phyloP scores from a whole-genome alignment of 2,113 vertebrate genomes.

The Notothenia coriiceps region DNA sequence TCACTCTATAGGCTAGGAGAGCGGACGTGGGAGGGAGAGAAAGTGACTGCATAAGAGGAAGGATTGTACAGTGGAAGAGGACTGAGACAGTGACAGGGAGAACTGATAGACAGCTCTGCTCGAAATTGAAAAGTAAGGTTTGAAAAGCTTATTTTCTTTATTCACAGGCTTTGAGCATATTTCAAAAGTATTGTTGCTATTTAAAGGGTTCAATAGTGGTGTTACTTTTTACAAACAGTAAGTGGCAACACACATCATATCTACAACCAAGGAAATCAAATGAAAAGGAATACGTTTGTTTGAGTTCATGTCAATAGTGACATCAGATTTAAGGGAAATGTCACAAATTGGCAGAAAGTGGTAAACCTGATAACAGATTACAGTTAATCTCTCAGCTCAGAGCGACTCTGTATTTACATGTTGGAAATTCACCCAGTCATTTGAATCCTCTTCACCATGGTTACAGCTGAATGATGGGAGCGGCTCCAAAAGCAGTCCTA shows the following conservation, averaged over 20 bases:
- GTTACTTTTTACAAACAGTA: neutral
- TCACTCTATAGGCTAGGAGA: conserved; percentile 36
- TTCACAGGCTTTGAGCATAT: neutral
- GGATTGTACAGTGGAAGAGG: conserved; percentile 20
- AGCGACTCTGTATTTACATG: conserved; percentile 49
- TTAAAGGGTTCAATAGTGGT: conserved; percentile 7
- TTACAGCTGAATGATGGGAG: conserved; percentile 63
- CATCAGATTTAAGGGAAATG: conserved; percentile 41
- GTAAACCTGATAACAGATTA: conserved; percentile 56
- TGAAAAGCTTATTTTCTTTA: too few relatives aligned
- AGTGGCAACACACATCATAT: conserved; percentile 1
- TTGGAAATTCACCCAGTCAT: conserved; percentile 54
- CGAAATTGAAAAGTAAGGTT: too few relatives aligned
- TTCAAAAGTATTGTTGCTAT: neutral
- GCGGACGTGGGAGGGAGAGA: conserved; percentile 29
- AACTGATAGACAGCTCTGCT: conserved; percentile 5
- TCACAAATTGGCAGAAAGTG: conserved; percentile 26
- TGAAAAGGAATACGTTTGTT: neutral
- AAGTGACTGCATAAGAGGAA: conserved; percentile 12
- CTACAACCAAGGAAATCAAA: conserved; percentile 1
- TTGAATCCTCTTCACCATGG: conserved; percentile 70
- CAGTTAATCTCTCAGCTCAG: conserved; percentile 51
- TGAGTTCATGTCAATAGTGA: conserved; percentile 29
- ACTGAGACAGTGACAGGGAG: conserved; percentile 15
- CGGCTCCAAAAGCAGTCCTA: conserved; percentile 46